phyloP scores from a whole-genome alignment of 1,140 invertebrate genomes.

The Drosophila sp. region DNA sequence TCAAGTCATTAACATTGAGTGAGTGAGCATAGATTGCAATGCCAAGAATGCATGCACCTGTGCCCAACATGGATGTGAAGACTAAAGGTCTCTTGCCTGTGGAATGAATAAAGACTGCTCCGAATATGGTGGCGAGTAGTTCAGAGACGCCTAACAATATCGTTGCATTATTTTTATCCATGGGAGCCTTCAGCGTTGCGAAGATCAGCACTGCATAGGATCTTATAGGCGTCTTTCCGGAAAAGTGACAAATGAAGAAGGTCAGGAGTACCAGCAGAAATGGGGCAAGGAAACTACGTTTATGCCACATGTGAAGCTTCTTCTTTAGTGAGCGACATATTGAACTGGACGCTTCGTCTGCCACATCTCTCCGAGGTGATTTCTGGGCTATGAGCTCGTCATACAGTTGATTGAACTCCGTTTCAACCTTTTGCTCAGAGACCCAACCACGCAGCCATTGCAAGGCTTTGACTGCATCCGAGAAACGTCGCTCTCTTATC shows the following conservation, averaged over 20 bases:
- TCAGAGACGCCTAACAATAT: constrained; percentile 23
- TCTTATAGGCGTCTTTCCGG: constrained; percentile 88
- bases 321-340: not conserved
- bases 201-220: constrained; percentile 90
- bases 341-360: not conserved
- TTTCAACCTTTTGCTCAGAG: constrained; percentile 84
- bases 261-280: constrained; percentile 87
- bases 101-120: constrained; percentile 4
- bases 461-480: constrained; percentile 86
- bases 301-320: constrained; percentile 46
- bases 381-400: constrained; percentile 64
- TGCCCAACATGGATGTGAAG: constrained; percentile 15
- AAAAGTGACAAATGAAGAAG: constrained; percentile 89
- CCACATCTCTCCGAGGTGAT: constrained; percentile 10
- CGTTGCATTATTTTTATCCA: constrained; percentile 20
- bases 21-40: constrained; percentile 23
- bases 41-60: constrained; percentile 15
- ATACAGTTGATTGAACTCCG: constrained; percentile 86
- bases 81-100: constrained; percentile 17
- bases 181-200: constrained; percentile 65
- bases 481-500: constrained; percentile 86
- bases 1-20: not conserved
- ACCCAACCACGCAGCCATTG: constrained; percentile 89
- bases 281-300: constrained; percentile 86
- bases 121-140: constrained; percentile 8